Evolutionary conservation across 2,113 vertebrate genomes (phyloP).

Genomic region (Irena cyanogastra): DNA sequence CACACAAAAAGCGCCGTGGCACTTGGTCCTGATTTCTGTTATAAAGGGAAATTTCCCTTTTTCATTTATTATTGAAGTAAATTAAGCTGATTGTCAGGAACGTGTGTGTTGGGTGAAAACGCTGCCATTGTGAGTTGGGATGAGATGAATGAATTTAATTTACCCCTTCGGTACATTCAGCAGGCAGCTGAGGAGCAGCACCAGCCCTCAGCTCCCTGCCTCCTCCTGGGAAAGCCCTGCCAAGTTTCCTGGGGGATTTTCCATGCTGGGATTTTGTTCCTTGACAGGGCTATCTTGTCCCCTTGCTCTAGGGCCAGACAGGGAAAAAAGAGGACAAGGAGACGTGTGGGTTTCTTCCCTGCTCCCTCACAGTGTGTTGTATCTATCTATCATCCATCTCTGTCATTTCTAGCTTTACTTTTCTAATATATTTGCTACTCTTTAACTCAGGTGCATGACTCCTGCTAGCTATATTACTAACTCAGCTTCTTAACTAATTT

Average conservation of each 20-base stretch:
- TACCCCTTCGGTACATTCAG: slow-evolving; percentile 32
- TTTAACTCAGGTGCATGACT: too few relatives aligned
- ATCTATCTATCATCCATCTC: too few relatives aligned
- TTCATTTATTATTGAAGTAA: slow-evolving; percentile 72
- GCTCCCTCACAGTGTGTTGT: accelerated
- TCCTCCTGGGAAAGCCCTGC: neutral
- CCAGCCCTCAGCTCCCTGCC: neutral
- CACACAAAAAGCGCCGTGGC: neutral
- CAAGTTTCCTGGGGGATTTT: neutral
- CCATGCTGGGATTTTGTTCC: neutral
- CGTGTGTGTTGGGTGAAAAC: slow-evolving; percentile 11
- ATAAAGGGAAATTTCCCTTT: slow-evolving; percentile 14
- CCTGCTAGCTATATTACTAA: too few relatives aligned
- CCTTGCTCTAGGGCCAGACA: neutral
- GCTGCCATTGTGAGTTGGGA: slow-evolving; percentile 18
- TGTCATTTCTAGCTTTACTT: too few relatives aligned
- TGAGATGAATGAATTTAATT: slow-evolving; percentile 74
- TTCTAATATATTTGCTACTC: too few relatives aligned
- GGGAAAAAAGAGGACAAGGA: neutral
- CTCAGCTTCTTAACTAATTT: too few relatives aligned
- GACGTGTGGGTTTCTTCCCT: neutral
- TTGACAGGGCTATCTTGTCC: neutral
- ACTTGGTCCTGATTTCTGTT: neutral
- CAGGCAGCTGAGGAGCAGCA: neutral
- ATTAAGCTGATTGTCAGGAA: slow-evolving; percentile 71